Conservation (phyloP, 1,140 invertebrate genomes). For the Holcopasites calliopsidis region DNA sequence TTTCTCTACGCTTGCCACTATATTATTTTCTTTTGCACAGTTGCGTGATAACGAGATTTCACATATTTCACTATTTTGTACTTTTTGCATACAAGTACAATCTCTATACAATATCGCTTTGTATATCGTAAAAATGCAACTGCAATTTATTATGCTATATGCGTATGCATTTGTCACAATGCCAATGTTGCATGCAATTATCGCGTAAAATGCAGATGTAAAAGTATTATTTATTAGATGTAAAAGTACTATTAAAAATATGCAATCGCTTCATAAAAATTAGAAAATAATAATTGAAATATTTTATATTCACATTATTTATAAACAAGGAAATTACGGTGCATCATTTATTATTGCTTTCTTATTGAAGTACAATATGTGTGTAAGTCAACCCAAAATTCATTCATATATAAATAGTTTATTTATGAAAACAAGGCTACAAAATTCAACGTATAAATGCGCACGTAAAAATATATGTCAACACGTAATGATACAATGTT, state of each 20-base stretch:
- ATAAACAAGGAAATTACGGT: too few species aligned
- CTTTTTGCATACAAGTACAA: neutral
- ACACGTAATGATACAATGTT: neutral
- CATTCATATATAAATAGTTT: neutral
- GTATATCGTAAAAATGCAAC: slow-evolving; percentile 6
- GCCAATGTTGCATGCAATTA: neutral
- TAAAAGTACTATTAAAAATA: too few species aligned
- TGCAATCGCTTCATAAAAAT: too few species aligned
- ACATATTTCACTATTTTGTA: neutral
- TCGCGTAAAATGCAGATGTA: neutral
- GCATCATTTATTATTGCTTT: too few species aligned
- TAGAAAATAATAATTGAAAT: too few species aligned
- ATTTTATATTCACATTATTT: too few species aligned
- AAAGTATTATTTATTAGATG: too few species aligned
- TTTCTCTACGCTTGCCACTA: neutral
- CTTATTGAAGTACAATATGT: neutral
- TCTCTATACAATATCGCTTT: neutral
- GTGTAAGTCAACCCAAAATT: neutral
- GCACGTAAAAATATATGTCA: slow-evolving; percentile 12
- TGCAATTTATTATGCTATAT: neutral
- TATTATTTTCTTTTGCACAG: neutral
- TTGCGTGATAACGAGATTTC: neutral
- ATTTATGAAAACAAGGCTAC: slow-evolving; percentile 10
- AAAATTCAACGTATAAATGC: slow-evolving; percentile 19
- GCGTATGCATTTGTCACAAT: neutral